Evolutionary conservation across 2,113 vertebrate species (phyloP).

Genomic region (Myrmecophaga tridactyla): DNA sequence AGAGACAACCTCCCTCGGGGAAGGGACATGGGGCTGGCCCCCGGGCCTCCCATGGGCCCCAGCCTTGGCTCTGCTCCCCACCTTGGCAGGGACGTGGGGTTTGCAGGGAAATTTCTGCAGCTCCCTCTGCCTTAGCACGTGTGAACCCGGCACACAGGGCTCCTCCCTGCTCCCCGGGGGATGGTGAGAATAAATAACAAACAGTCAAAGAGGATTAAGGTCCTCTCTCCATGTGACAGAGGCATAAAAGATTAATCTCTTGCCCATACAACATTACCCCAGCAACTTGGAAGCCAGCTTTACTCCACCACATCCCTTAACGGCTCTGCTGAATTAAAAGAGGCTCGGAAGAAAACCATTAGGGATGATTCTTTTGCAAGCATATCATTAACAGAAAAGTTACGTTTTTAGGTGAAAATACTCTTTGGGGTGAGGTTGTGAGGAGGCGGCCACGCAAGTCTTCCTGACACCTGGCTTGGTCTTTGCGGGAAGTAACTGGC

Average conservation of each 20-base stretch:
- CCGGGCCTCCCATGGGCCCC: rapidly evolving
- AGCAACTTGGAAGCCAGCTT: neutral
- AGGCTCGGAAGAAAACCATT: neutral
- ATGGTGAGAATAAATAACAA: slow-evolving; percentile 18
- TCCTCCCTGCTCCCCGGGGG: neutral
- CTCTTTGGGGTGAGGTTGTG: neutral
- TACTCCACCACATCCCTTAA: neutral
- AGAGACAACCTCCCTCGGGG: neutral
- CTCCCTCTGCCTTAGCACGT: too few relatives aligned
- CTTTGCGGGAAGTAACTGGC: neutral
- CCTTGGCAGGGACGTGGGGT: neutral
- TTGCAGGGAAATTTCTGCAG: neutral
- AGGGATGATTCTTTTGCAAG: rapidly evolving
- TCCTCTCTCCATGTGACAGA: neutral
- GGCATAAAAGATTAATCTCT: slow-evolving; percentile 27
- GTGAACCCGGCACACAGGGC: neutral
- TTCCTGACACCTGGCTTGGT: rapidly evolving
- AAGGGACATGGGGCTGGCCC: neutral
- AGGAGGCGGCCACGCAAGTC: rapidly evolving
- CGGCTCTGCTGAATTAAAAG: neutral
- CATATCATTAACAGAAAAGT: neutral
- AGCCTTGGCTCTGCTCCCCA: neutral
- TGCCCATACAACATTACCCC: neutral
- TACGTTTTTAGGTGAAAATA: rapidly evolving
- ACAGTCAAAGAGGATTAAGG: slow-evolving; percentile 22